Conservation (phyloP, 2,888 invertebrate genomes). For the Oxycera nigricornis region DNA sequence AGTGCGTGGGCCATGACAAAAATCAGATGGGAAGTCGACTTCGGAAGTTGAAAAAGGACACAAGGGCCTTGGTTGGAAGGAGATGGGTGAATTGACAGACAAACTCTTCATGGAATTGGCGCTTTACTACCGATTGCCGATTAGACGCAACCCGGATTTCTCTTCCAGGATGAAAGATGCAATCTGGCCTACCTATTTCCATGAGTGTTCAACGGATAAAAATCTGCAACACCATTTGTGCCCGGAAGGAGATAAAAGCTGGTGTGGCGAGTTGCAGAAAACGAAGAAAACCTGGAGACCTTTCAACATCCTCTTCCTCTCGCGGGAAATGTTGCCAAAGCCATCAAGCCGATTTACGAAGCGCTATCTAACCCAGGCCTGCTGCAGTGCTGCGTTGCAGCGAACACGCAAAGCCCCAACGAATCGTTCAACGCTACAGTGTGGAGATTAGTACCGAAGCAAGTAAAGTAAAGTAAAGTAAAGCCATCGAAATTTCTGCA, state of each 20-base stretch:
- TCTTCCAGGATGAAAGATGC: background rate
- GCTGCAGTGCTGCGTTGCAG: background rate
- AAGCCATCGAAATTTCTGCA: background rate
- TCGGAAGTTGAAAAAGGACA: slow-evolving; percentile 2
- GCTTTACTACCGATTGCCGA: slow-evolving; percentile 5
- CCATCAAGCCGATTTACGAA: slow-evolving; percentile 17
- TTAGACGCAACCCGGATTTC: slow-evolving; percentile 5
- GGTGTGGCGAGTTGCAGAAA: slow-evolving; percentile 19
- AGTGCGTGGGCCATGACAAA: slow-evolving; percentile 2
- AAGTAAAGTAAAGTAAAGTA: background rate
- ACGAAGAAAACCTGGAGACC: background rate
- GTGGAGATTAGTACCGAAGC: background rate
- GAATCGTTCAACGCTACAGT: slow-evolving; percentile 9
- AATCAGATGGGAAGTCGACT: background rate
- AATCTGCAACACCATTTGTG: slow-evolving; percentile 8
- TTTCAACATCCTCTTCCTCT: slow-evolving; percentile 4
- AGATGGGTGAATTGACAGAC: background rate
- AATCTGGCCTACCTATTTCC: background rate
- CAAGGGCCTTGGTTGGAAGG: background rate
- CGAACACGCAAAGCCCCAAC: background rate
- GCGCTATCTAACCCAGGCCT: background rate
- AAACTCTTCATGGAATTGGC: background rate
- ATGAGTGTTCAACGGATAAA: background rate
- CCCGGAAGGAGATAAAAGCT: background rate
- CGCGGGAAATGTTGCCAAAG: background rate